These are phyloP conservation scores for Achatina immaculata DNA, from an alignment of 1,140 invertebrate genomes.

Conservation along the genomic window DNA sequence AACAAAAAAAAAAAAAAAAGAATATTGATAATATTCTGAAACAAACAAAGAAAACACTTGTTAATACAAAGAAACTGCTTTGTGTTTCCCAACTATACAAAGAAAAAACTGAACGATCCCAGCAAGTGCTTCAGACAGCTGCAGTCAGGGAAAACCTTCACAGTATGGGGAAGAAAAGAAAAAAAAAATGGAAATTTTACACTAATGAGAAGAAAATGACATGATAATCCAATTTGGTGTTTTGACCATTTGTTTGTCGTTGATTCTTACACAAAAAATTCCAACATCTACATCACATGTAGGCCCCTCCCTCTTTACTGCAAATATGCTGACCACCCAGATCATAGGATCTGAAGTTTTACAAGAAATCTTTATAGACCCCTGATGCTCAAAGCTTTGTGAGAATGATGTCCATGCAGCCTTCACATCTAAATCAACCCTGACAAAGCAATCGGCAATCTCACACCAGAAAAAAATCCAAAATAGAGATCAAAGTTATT, in stretches of 20 bases:
- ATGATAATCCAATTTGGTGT: constrained; percentile 6
- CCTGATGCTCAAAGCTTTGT: constrained; percentile 5
- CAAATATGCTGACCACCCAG: not conserved
- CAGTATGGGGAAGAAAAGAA: too few species aligned
- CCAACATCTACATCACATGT: constrained; percentile 26
- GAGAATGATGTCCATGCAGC: constrained; percentile 1
- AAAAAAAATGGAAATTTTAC: constrained; percentile 4
- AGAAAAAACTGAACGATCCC: not conserved
- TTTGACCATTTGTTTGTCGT: constrained; percentile 34
- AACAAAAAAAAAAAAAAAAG: not conserved
- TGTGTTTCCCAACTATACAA: not conserved
- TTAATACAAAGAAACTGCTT: not conserved
- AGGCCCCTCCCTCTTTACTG: not conserved
- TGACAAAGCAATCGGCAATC: too few species aligned
- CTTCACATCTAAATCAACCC: not conserved
- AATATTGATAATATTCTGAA: not conserved
- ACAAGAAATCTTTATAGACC: constrained; percentile 29
- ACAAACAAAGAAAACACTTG: not conserved
- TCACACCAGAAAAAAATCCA: too few species aligned
- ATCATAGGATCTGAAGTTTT: not conserved
- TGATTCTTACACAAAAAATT: constrained; percentile 39
- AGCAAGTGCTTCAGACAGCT: not conserved
- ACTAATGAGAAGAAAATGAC: constrained; percentile 23
- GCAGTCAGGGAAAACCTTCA: not conserved
- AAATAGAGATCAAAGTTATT: too few species aligned